Percentiles rank a stretch among this genome's conserved stretches.
Evolutionary conservation across 2,888 invertebrate genomes (phyloP).

Genomic region (Panorpa germanica): DNA sequence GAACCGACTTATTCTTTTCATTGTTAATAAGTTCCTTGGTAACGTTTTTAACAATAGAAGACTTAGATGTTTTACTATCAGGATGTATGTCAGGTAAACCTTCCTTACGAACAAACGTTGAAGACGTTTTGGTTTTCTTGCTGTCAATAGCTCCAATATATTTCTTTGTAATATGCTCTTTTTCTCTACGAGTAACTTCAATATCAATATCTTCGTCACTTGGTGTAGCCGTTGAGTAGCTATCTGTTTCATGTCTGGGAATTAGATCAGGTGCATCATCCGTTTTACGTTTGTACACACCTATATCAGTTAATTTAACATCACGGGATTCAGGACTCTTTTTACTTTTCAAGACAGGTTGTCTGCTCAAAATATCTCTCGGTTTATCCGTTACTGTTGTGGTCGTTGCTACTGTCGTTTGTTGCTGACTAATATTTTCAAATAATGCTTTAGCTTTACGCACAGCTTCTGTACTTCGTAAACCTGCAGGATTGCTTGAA

Average conservation of each 20-base stretch:
- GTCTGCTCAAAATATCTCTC: conserved; percentile 28
- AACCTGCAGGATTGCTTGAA: conserved; percentile 17
- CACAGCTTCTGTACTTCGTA: conserved; percentile 42
- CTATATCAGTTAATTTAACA: conserved; percentile 28
- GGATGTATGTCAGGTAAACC: too few relatives aligned
- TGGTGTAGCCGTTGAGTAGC: not conserved
- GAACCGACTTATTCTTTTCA: too few relatives aligned
- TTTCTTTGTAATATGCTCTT: conserved; percentile 3
- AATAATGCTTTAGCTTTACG: conserved; percentile 50
- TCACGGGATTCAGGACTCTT: conserved; percentile 14
- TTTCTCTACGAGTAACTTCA: conserved; percentile 6
- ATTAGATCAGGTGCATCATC: conserved; percentile 15
- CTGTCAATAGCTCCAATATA: conserved; percentile 6
- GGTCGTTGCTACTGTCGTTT: too few relatives aligned
- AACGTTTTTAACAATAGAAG: too few relatives aligned
- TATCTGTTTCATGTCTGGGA: conserved; percentile 9
- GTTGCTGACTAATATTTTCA: conserved; percentile 44
- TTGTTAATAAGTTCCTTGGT: too few relatives aligned
- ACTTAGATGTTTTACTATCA: too few relatives aligned
- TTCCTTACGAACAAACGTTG: too few relatives aligned
- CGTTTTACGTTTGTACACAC: conserved; percentile 22
- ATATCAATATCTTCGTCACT: conserved; percentile 6
- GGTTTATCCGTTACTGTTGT: conserved; percentile 19
- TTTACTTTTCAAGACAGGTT: conserved; percentile 26
- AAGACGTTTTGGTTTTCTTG: too few relatives aligned